These are phyloP conservation scores for Nothocercus julius DNA, from an alignment of 2,113 vertebrate genomes.

Conservation along the genomic window DNA sequence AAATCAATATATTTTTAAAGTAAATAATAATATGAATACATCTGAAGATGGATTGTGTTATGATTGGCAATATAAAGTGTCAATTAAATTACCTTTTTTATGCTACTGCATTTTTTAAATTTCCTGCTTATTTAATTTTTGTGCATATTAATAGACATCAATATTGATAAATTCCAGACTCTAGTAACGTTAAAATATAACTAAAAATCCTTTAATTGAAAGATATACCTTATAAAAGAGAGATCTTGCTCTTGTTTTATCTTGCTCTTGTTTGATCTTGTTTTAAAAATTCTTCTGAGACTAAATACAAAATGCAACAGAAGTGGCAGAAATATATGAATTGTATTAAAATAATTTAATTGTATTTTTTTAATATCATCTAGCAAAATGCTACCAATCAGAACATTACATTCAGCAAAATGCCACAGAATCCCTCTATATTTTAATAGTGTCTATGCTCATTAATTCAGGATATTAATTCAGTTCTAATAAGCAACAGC, in stretches of 20 bases:
- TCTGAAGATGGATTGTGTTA: background rate
- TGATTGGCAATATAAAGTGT: background rate
- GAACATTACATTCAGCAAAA: background rate
- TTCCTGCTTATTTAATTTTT: background rate
- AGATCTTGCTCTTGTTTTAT: too few relatives aligned
- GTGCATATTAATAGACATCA: background rate
- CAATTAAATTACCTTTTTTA: background rate
- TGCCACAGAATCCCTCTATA: background rate
- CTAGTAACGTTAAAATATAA: background rate
- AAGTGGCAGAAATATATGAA: background rate
- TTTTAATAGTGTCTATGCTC: background rate
- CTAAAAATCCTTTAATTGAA: background rate
- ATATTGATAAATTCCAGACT: background rate
- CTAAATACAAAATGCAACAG: background rate
- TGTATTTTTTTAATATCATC: background rate
- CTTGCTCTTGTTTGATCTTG: too few relatives aligned
- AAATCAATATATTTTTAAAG: background rate
- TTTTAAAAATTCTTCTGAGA: background rate
- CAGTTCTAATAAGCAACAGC: background rate
- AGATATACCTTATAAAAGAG: background rate
- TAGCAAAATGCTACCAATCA: background rate
- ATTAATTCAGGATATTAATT: background rate
- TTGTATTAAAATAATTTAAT: background rate
- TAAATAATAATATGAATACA: background rate
- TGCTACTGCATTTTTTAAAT: background rate